A percentile compares a stretch with the other conserved stretches of the same genome.
Evolutionary conservation across 2,888 invertebrate species (phyloP).

Genomic region (Parapristionchus giblindavisi): DNA sequence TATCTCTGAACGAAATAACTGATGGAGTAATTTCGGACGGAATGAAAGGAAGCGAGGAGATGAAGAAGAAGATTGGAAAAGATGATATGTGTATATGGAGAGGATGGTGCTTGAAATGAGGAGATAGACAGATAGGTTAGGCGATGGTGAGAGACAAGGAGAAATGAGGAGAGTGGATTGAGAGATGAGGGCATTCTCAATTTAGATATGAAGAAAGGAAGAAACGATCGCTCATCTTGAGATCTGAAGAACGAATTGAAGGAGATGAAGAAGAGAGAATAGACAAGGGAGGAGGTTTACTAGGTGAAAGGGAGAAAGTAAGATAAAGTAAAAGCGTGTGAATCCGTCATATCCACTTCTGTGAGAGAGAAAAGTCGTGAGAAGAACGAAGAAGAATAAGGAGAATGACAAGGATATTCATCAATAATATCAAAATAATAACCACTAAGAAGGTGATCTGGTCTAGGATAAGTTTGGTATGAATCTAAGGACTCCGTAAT

Average conservation of each 20-base stretch:
- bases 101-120: background rate
- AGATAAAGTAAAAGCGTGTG: constrained; percentile 8
- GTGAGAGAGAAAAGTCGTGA: constrained; percentile 6
- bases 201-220: background rate
- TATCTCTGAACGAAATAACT: too few relatives aligned
- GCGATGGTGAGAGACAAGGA: background rate
- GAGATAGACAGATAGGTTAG: constrained; percentile 3
- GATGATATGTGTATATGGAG: too few relatives aligned
- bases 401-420: background rate
- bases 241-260: constrained; percentile 11
- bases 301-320: too few relatives aligned
- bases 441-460: background rate
- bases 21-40: too few relatives aligned
- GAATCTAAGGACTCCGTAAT: too few relatives aligned
- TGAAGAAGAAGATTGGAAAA: constrained; percentile 6
- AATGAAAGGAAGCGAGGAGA: too few relatives aligned
- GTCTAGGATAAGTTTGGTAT: too few relatives aligned
- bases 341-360: constrained; percentile 22
- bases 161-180: background rate
- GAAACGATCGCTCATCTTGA: background rate
- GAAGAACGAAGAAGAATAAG: constrained; percentile 12
- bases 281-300: background rate
- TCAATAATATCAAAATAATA: background rate
- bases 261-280: constrained; percentile 3
- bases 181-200: background rate